Base-by-base conservation (phyloP, 2,113 vertebrate genomes). In the Origma solitaria region DNA sequence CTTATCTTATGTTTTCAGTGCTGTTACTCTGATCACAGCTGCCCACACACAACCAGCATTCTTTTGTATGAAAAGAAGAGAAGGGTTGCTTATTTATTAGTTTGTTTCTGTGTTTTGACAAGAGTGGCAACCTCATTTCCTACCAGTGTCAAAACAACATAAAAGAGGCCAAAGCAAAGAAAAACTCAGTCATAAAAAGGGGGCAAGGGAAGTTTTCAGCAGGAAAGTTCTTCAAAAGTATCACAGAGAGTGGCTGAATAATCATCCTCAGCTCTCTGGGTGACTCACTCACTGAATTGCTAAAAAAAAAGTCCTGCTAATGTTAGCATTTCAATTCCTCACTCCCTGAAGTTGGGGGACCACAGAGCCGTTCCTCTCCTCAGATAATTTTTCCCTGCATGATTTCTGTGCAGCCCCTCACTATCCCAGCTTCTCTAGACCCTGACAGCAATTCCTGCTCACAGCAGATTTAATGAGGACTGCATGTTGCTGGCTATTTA, bases 401-500 rank as follows among this genome's bases (percentile, higher is more conserved):
- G 75, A 79, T 14, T 90, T 70, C 45, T 69, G 54, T 80, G 27
- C 66, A 47, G 19, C 3, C 14, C 17, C n/a, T 87, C 5, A 1
- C 19, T 37, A 23, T 40, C 53, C 4, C 20, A 3, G 11, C n/a
- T 89, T 50, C 75, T 81, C 79, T 54, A 28, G 64, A 86, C 56
- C 12, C n/a, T 45, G 62, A 51, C 27, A 78, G 51, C 28, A 49
- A 77, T 71, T 90, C 68, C 71, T 77, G 33, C 31, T 69, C 49
- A 50, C 14, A 18, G 60, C 42, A 56, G 24, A 54, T 62, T 70
- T 88, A 94, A 88, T 62, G 72, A 97, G 76, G 68, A 86, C 76
- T 97, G 82, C 35, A 83, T 64, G 54, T 73, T 90, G 35, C 51
- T 91, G 72, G 79, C 38, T 93, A 81, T 88, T 86, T 82, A 57